Evolutionary conservation across 2,113 vertebrate species (phyloP), one percentile per base, ranked within the genome.

Genomic region (Globicephala melas): DNA sequence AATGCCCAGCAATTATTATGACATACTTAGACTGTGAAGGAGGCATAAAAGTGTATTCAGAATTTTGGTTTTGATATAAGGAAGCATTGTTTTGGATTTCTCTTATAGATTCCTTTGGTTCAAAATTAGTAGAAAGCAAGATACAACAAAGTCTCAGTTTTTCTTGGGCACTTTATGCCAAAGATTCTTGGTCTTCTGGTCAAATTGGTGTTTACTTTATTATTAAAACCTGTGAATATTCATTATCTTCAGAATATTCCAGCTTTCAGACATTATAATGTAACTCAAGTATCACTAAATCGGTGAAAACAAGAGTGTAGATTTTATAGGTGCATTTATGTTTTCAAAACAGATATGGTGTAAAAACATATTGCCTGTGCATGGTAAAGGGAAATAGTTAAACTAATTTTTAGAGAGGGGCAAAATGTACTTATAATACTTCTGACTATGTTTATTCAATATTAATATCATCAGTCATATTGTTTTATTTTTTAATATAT

Each of bases 251-350:
- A 33, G 4, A 60, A 18, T 50, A 91, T n/a, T 96, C 84, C 44
- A 71, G 93, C 77, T 91, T 86, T 97, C 79, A 92, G 92, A 47
- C 5, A 93, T 33, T 18, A 95, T 50, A 44, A 65, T 96, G 1
- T 85, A 97, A 33, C 28, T 71, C 13, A 73, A 85, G 6, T 8
- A 41, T 65, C 31, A 94, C 55, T 60, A 74, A 90, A 47, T 70
- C 14, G 33, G 0, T 50, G 33, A 95, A 83, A 47, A 96, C 36
- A 63, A 67, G 44, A 91, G 0, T 0, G 18, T 85, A 96, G 96
- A 96, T 95, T 98, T 97, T 96, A 96, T 5, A 97, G 95, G 90
- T 95, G 9, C 0, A 94, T 15, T 98, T 97, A 53, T 50, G 95
- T 68, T 97, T 93, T 67, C 13, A 47, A 97, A 89, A 33, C 18